phyloP scores from a whole-genome alignment of 2,113 vertebrate genomes.

The Rhipidura dahli region DNA sequence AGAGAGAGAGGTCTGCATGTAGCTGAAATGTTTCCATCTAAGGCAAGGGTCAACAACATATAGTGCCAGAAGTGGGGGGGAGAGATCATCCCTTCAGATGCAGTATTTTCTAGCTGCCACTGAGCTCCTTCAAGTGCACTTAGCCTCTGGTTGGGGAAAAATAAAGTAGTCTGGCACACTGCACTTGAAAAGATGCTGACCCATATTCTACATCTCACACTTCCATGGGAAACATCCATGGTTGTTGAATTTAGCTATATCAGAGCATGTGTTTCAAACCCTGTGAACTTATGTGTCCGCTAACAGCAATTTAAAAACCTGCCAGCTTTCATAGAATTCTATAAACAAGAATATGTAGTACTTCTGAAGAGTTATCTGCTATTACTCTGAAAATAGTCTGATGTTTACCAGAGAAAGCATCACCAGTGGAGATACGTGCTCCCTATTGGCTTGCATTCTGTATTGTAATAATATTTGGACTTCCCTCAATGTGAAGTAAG shows the following conservation, averaged over 20 bases:
- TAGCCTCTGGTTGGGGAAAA: background rate
- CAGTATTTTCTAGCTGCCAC: background rate
- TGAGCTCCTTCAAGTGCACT: background rate
- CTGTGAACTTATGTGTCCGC: background rate
- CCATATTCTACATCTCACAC: background rate
- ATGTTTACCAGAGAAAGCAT: constrained; percentile 2
- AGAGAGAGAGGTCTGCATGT: background rate
- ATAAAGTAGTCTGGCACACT: background rate
- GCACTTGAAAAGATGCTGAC: constrained; percentile 10
- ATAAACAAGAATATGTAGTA: constrained; percentile 10
- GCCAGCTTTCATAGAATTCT: background rate
- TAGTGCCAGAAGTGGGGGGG: background rate
- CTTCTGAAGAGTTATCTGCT: background rate
- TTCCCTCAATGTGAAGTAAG: constrained; percentile 14
- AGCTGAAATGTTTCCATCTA: background rate
- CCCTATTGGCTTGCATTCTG: background rate
- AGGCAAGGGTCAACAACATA: background rate
- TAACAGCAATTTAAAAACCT: background rate
- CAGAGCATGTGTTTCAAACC: constrained; percentile 18
- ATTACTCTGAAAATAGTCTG: constrained; percentile 1
- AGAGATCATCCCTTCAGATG: background rate
- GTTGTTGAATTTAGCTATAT: constrained; percentile 6
- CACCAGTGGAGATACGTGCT: background rate
- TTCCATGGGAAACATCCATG: background rate
- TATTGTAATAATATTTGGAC: constrained; percentile 42